Evolutionary conservation across 2,797 vertebrate genomes (phyloP).

Genomic region (Thamnophis elegans): DNA sequence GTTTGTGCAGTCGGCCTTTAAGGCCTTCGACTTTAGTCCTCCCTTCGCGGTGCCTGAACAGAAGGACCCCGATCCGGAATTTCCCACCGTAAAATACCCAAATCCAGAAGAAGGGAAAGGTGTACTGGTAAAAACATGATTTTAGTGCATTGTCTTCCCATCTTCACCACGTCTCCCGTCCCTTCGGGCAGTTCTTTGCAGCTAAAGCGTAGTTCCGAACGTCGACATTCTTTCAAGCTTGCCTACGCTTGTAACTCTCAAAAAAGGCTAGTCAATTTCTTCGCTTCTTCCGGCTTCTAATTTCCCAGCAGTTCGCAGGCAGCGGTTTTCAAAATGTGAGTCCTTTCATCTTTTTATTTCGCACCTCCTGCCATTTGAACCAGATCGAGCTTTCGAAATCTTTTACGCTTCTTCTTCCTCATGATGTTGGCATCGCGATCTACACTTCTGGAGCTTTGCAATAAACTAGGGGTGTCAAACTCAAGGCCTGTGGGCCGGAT

Average conservation of each 20-base stretch:
- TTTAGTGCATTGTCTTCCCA: conserved; percentile 1
- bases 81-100: conserved; percentile 94
- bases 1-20: conserved; percentile 91
- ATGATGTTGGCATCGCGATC: too few relatives aligned
- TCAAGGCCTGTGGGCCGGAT: fast-evolving
- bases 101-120: conserved; percentile 97
- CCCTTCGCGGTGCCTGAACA: conserved; percentile 90
- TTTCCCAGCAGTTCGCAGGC: background rate
- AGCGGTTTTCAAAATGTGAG: background rate
- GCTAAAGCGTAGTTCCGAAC: background rate
- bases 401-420: background rate
- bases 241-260: background rate
- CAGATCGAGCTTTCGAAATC: background rate
- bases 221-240: background rate
- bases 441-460: background rate
- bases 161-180: background rate
- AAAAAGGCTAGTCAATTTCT: background rate
- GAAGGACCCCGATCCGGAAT: conserved; percentile 94
- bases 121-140: conserved; percentile 83
- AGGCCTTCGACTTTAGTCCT: conserved; percentile 85
- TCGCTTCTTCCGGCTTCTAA: background rate
- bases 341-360: background rate
- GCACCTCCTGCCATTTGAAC: background rate
- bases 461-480: background rate
- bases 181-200: background rate